Evolutionary conservation across 2,888 invertebrate species (phyloP).

Genomic region (Drosophila niveifrons): DNA sequence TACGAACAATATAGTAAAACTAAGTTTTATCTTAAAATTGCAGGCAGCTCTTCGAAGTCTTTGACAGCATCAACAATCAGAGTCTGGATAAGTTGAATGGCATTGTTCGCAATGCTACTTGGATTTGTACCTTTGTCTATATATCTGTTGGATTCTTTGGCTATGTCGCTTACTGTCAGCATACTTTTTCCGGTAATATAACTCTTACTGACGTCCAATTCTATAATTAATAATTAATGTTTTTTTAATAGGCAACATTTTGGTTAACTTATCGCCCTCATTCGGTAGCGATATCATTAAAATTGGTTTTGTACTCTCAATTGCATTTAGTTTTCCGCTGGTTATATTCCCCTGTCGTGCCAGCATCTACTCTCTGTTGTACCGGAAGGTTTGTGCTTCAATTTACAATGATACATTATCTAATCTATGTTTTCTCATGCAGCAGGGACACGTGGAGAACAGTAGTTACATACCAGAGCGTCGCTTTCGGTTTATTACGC

Average conservation of each 20-base stretch:
- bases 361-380: slow-evolving; percentile 96
- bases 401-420: neutral
- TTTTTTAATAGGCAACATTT: slow-evolving; percentile 91
- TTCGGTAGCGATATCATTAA: slow-evolving; percentile 95
- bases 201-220: neutral
- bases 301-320: slow-evolving; percentile 96
- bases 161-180: slow-evolving; percentile 93
- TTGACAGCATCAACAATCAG: slow-evolving; percentile 94
- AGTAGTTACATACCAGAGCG: slow-evolving; percentile 92
- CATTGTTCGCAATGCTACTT: slow-evolving; percentile 94
- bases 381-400: slow-evolving; percentile 89
- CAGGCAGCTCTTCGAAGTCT: slow-evolving; percentile 96
- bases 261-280: slow-evolving; percentile 94
- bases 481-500: slow-evolving; percentile 93
- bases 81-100: slow-evolving; percentile 95
- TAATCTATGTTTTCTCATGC: neutral
- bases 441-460: slow-evolving; percentile 90
- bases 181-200: slow-evolving; percentile 88
- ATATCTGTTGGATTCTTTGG: slow-evolving; percentile 97
- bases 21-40: slow-evolving; percentile 49
- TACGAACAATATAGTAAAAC: neutral
- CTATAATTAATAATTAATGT: neutral
- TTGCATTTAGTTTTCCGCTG: slow-evolving; percentile 98
- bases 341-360: slow-evolving; percentile 98
- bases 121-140: slow-evolving; percentile 96